Evolutionary conservation across 2,888 invertebrate species (phyloP), one percentile per base, ranked within the genome.

Genomic region (Diogma glabrata): DNA sequence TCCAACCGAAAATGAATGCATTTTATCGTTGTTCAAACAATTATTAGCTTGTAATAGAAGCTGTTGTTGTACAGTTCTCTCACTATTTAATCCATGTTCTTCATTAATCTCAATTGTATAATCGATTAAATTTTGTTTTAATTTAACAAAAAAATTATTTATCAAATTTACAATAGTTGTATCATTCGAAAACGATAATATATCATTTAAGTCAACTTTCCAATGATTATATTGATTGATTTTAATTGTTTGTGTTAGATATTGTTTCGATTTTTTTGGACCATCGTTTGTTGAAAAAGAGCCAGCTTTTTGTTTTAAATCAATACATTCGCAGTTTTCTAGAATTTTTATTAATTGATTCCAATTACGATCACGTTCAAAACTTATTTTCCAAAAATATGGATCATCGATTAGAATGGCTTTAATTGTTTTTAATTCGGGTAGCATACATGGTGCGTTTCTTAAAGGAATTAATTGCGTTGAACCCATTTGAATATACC

Each of bases 251-350:
- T 85, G 83, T 0, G 88, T 87, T 48, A 89, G 71, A 51, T 89
- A 75, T 57, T 85, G 86, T 62, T 83, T 79, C 63, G 84, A 82
- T 3, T 89, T 87, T 61, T 75, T 71, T 1, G 91, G 91, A 72
- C 94, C 93, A 65, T 87, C 87, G 16, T 79, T 69, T 68, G 93
- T 89, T 0, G 92, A 87, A 7, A 93, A 74, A 61, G 90, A 89
- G 10, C 93, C 93, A 2, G 89, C 90, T 57, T 87, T 79, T 63
- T 91, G 90, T 64, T 94, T 93, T 12, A 94, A 86, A 63, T 86
- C 84, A 33, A 94, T 74, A 40, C 81, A 81, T 59, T 81, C 79
- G 1, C 81, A 79, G 59, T 79, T 77, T 49, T 79, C 12, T n/a
- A 54, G 48, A 30, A 71, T 77, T 75, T 69, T 86, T 84, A 81